These are phyloP conservation scores for Microctenopoma stevenorrisi DNA, from an alignment of 2,797 vertebrate species.

Conservation along the genomic window DNA sequence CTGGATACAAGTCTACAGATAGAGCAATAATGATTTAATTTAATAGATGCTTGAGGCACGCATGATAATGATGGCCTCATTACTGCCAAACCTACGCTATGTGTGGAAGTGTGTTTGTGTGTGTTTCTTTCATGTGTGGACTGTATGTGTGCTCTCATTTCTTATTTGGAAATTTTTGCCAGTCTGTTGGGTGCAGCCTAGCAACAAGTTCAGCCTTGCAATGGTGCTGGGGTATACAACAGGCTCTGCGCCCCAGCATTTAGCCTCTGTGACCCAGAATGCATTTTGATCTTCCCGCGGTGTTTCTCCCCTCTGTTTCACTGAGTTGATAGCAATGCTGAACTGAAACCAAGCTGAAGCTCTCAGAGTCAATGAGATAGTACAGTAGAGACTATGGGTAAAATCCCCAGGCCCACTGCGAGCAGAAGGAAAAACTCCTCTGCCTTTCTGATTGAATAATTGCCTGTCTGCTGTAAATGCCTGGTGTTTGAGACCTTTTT, in stretches of 20 bases:
- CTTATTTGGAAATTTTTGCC: conserved; percentile 21
- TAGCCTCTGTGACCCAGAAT: conserved; percentile 64
- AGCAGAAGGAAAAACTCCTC: conserved; percentile 16
- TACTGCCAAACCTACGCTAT: conserved; percentile 33
- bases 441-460: conserved; percentile 46
- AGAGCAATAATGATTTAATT: conserved; percentile 49
- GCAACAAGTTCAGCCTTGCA: conserved; percentile 26
- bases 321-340: conserved; percentile 48
- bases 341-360: conserved; percentile 49
- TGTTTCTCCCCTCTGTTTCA: conserved; percentile 43
- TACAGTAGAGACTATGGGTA: conserved; percentile 29
- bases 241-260: conserved; percentile 44
- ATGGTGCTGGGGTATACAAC: conserved; percentile 30
- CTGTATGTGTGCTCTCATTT: neutral
- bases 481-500: conserved; percentile 29
- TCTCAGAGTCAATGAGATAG: conserved; percentile 58
- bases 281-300: conserved; percentile 44
- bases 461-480: conserved; percentile 50
- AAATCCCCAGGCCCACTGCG: conserved; percentile 34
- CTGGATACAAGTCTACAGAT: conserved; percentile 41
- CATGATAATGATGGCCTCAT: conserved; percentile 44
- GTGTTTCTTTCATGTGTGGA: neutral
- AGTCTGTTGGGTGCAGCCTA: conserved; percentile 28
- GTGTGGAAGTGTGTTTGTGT: conserved; percentile 11
- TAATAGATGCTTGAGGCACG: conserved; percentile 44